Percentiles rank a stretch among this genome's conserved stretches.
Conservation (phyloP, 2,888 invertebrate genomes). For the Drosophila meridiana region DNA sequence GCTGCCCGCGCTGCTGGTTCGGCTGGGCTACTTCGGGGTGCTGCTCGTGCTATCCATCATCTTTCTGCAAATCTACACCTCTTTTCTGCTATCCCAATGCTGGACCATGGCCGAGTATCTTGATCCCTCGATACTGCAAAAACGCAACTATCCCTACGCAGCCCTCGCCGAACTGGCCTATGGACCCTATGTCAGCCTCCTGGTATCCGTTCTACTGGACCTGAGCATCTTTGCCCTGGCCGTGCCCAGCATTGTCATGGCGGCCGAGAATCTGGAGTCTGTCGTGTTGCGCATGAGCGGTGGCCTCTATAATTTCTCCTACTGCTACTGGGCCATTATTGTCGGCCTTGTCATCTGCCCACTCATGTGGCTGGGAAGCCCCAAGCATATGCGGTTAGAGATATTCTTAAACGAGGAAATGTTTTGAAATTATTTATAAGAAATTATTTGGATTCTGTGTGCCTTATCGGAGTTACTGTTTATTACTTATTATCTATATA, state of each 20-base stretch:
- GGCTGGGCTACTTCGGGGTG: conserved; percentile 91
- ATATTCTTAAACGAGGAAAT: too few species aligned
- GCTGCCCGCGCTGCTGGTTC: conserved; percentile 90
- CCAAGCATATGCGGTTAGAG: conserved; percentile 95
- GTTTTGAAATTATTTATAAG: too few species aligned
- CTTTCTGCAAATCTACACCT: conserved; percentile 92
- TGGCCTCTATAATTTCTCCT: conserved; percentile 89
- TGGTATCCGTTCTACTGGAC: conserved; percentile 90
- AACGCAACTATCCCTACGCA: conserved; percentile 92
- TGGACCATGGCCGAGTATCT: conserved; percentile 92
- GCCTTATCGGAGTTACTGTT: background rate
- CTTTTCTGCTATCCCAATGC: conserved; percentile 91
- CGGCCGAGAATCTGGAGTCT: conserved; percentile 91
- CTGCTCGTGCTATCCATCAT: conserved; percentile 89
- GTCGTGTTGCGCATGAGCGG: conserved; percentile 90
- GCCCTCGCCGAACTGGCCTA: conserved; percentile 93
- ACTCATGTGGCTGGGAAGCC: conserved; percentile 94
- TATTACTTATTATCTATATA: background rate
- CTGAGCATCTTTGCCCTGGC: conserved; percentile 91
- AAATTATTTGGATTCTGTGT: too few species aligned
- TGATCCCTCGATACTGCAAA: conserved; percentile 88
- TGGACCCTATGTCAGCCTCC: conserved; percentile 87
- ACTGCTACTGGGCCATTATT: conserved; percentile 93
- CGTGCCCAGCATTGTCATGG: conserved; percentile 92
- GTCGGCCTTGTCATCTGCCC: conserved; percentile 91